These are phyloP conservation scores for Novumbra hubbsi DNA, from an alignment of 2,797 vertebrate species.

Conservation along the genomic window DNA sequence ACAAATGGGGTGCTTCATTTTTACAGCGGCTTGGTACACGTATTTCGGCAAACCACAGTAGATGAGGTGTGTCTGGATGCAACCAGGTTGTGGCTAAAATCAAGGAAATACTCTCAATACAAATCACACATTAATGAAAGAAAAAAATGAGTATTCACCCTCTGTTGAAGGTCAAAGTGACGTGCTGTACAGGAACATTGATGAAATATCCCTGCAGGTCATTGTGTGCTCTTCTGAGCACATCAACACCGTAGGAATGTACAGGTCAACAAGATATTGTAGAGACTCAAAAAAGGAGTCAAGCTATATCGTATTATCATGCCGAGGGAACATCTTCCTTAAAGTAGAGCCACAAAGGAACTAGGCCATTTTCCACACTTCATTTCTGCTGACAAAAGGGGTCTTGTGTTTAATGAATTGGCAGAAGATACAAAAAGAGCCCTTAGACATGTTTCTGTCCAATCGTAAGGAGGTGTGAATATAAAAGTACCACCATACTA, in stretches of 20 bases:
- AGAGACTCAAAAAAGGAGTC: slow-evolving; percentile 20
- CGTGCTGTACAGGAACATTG: background rate
- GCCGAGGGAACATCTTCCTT: slow-evolving; percentile 53
- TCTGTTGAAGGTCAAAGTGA: background rate
- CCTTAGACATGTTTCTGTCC: slow-evolving; percentile 69
- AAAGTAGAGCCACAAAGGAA: slow-evolving; percentile 58
- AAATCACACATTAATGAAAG: background rate
- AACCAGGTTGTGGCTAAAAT: too few relatives aligned
- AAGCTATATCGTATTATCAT: slow-evolving; percentile 38
- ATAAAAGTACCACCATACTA: slow-evolving; percentile 63
- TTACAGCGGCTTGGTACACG: too few relatives aligned
- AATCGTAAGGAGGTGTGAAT: slow-evolving; percentile 55
- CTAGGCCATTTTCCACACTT: slow-evolving; percentile 47
- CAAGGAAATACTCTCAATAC: background rate
- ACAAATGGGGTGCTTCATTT: too few relatives aligned
- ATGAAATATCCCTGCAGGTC: background rate
- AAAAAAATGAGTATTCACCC: too few relatives aligned
- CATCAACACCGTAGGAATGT: background rate
- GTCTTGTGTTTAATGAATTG: slow-evolving; percentile 62
- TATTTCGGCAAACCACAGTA: too few relatives aligned
- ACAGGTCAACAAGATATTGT: background rate
- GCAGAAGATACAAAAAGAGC: slow-evolving; percentile 53
- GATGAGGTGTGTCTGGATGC: too few relatives aligned
- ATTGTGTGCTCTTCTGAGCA: background rate
- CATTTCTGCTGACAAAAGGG: slow-evolving; percentile 46